A percentile compares a stretch with the other conserved stretches of the same genome.
Conservation (phyloP, 35 echinoderm and acorn worm species). For the Hemicentrotus pulcherrimus region DNA sequence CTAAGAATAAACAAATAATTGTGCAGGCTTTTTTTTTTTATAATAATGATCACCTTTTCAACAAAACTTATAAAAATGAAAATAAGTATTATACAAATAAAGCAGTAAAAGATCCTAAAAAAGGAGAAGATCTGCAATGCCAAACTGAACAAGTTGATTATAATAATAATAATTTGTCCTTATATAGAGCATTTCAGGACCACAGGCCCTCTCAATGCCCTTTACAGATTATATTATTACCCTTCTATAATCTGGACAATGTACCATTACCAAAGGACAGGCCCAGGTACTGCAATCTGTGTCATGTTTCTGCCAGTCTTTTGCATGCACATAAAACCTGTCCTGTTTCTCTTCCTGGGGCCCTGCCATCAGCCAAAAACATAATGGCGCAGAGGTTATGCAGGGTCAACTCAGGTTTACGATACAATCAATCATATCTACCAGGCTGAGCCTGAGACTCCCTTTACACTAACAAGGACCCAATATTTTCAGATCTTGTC, state of each 20-base stretch:
- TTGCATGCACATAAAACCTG: background rate
- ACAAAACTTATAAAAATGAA: too few relatives aligned
- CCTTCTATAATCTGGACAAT: background rate
- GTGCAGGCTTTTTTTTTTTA: too few relatives aligned
- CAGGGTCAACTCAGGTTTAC: background rate
- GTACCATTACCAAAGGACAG: background rate
- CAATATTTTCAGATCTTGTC: background rate
- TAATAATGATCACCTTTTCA: too few relatives aligned
- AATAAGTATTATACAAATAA: too few relatives aligned
- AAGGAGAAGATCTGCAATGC: too few relatives aligned
- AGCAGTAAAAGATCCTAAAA: too few relatives aligned
- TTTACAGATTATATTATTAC: too few relatives aligned
- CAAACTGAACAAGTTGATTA: too few relatives aligned
- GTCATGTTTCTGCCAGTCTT: background rate
- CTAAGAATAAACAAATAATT: too few relatives aligned
- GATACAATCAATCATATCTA: background rate
- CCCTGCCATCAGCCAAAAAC: background rate
- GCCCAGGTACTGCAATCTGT: background rate
- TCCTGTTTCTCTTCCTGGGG: background rate
- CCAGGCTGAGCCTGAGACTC: background rate
- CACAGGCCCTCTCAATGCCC: too few relatives aligned
- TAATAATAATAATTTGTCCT: too few relatives aligned
- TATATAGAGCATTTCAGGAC: too few relatives aligned
- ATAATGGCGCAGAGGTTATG: background rate
- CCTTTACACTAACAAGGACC: background rate